phyloP scores from a whole-genome alignment of 2,113 vertebrate genomes.

The Macrotus californicus region DNA sequence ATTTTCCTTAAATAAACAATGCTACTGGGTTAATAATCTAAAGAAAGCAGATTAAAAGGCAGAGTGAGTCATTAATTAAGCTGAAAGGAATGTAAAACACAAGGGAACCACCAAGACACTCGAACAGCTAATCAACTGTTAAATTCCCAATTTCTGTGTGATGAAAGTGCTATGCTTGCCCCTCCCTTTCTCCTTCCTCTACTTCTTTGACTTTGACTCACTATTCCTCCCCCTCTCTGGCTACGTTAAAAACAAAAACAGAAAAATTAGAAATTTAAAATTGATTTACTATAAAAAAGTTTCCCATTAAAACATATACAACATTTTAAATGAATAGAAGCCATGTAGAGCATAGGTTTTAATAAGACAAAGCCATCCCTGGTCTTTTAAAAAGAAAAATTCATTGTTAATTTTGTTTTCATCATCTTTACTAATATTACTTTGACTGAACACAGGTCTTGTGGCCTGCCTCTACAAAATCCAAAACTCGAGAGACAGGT shows the following conservation, averaged over 20 bases:
- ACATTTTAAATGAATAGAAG: background rate
- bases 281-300: background rate
- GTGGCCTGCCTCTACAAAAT: no score
- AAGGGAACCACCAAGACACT: slow-evolving; percentile 7
- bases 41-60: slow-evolving; percentile 37
- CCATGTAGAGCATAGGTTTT: background rate
- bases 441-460: no score
- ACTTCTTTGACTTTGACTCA: slow-evolving; percentile 25
- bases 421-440: background rate
- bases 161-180: background rate
- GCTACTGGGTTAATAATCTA: slow-evolving; percentile 31
- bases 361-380: background rate
- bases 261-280: background rate
- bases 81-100: slow-evolving; percentile 43
- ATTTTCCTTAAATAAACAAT: slow-evolving; percentile 36
- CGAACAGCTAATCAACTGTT: slow-evolving; percentile 46
- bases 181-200: slow-evolving; percentile 13
- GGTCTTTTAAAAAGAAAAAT: background rate
- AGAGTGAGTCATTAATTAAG: slow-evolving; percentile 56
- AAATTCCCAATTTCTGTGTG: slow-evolving; percentile 32
- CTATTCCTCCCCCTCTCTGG: background rate
- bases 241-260: background rate
- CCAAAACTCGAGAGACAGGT: no score
- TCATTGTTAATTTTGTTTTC: background rate
- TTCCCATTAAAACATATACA: background rate